Conservation (phyloP, 2,113 vertebrate genomes). For the Chrysochloris asiatica region DNA sequence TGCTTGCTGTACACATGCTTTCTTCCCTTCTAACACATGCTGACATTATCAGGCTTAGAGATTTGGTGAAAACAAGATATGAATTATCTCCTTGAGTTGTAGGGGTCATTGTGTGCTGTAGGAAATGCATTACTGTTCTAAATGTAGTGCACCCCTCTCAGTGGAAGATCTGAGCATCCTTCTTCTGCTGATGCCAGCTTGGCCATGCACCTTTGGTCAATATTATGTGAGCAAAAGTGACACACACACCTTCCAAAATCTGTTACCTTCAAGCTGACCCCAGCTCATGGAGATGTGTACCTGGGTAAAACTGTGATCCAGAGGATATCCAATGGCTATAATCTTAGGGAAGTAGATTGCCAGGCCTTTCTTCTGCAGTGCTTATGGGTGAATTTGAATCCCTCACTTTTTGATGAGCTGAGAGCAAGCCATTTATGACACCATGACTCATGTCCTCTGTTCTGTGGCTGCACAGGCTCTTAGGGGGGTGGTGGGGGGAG, state of each 20-base stretch:
- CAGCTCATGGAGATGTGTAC: background rate
- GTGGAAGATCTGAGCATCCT: rapidly evolving
- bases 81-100: background rate
- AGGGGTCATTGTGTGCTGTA: background rate
- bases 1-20: rapidly evolving
- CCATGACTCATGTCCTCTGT: too few species aligned
- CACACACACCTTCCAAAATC: background rate
- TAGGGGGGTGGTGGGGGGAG: too few species aligned
- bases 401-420: background rate
- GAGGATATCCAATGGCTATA: background rate
- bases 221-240: background rate
- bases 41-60: background rate
- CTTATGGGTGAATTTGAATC: background rate
- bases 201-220: background rate
- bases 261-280: background rate
- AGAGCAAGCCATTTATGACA: background rate
- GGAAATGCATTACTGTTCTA: rapidly evolving
- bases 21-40: background rate
- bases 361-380: background rate
- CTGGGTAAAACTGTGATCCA: background rate
- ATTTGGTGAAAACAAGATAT: background rate
- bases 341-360: background rate
- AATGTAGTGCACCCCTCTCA: background rate
- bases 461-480: too few species aligned
- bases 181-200: rapidly evolving